These are phyloP conservation scores for Oophaga pumilio DNA, from an alignment of 2,113 vertebrate species.

Conservation along the genomic window DNA sequence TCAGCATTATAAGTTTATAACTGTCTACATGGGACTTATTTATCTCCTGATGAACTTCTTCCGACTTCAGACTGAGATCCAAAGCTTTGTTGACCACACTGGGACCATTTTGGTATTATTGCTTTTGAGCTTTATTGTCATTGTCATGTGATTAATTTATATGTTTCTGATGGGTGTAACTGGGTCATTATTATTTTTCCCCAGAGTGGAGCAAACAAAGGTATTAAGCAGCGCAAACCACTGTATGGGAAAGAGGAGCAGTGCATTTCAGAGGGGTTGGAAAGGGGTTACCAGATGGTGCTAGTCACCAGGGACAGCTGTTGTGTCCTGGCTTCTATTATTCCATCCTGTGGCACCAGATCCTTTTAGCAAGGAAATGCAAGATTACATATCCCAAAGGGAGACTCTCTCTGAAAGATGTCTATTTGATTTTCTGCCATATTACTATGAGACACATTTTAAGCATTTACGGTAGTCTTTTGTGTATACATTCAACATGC, in stretches of 20 bases:
- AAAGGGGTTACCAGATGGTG: constrained; percentile 52
- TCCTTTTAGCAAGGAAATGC: constrained; percentile 37
- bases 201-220: background rate
- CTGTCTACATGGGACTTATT: background rate
- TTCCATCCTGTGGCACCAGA: constrained; percentile 49
- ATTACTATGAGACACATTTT: constrained; percentile 8
- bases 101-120: background rate
- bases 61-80: background rate
- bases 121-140: background rate
- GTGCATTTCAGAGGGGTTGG: constrained; percentile 41
- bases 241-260: background rate
- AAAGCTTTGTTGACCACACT: background rate
- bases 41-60: background rate
- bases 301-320: constrained; percentile 52
- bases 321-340: constrained; percentile 36
- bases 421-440: constrained; percentile 30
- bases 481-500: background rate
- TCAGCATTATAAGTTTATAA: background rate
- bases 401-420: constrained; percentile 32
- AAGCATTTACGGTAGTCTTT: background rate
- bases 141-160: background rate
- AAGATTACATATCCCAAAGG: constrained; percentile 42
- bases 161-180: background rate
- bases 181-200: background rate
- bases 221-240: constrained; percentile 24